Evolutionary conservation across 2,113 vertebrate species (phyloP), one percentile per base, ranked within the genome.

Genomic region (pig (Sus scrofa)): DNA sequence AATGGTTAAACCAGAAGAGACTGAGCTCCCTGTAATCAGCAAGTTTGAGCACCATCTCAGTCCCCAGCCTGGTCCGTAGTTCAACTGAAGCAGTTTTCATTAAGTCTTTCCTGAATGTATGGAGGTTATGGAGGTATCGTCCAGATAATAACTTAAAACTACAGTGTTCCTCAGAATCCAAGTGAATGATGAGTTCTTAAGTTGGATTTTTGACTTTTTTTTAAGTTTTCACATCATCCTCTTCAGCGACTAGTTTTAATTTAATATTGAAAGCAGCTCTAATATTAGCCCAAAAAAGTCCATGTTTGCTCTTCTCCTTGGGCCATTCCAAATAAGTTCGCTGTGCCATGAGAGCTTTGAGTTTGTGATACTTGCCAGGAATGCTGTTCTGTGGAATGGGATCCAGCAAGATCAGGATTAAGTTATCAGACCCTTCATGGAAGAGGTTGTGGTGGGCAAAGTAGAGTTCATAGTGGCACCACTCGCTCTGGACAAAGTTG

Each of bases 381-480:
- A 99, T 99, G 62, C 98, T 50, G 77, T 99, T 98, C 0, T 98
- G 92, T 37, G 99, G 98, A 87, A 99, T 98, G 0, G 99, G 98
- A 62, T 99, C 99, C 34, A 99, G 98, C 18, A 99, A 95, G 90
- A 99, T 98, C 34, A 99, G 98, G 85, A 99, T 99, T 32, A 99
- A 96, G 71, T 98, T 99, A 74, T 99, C 97, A 0, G 98, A 98
- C 14, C 98, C 99, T 94, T 98, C 98, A 9, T 97, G 96, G 54
- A 99, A 98, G 1, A 98, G 95, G 67, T 99, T 99, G 98, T 99
- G 99, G 39, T 99, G 99, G 88, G 99, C 99, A 26, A 99, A 99
- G 97, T 99, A 99, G 27, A 99, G 99, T 96, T 99, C 99, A 3
- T 99, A 99, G 97, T 99, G 99, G 78, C 99, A 99, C 99, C 99